A percentile compares a stretch with the other conserved stretches of the same genome.
These are phyloP conservation scores for Lampropteryx suffumata DNA, from an alignment of 2,888 invertebrate species.

Conservation along the genomic window DNA sequence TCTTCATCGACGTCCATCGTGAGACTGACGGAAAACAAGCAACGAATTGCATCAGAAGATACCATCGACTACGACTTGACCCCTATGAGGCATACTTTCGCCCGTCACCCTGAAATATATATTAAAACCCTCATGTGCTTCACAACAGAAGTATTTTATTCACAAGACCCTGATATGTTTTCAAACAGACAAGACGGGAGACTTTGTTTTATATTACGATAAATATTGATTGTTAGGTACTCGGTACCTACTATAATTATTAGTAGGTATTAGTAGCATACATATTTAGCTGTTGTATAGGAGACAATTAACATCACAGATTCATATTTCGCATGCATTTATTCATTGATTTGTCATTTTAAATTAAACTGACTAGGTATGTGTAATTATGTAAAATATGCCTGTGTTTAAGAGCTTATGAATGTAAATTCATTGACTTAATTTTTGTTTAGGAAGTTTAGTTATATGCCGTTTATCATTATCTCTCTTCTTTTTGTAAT, in stretches of 20 bases:
- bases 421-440: background rate
- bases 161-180: background rate
- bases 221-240: background rate
- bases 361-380: background rate
- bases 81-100: too few relatives aligned
- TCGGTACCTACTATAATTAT: background rate
- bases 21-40: too few relatives aligned
- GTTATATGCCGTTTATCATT: too few relatives aligned
- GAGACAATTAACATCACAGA: background rate
- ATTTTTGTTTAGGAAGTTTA: background rate
- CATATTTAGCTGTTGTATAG: background rate
- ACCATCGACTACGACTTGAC: too few relatives aligned
- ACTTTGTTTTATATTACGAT: background rate
- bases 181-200: background rate
- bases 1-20: too few relatives aligned
- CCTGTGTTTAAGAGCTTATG: background rate
- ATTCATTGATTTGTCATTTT: slow-evolving; percentile 4
- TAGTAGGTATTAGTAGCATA: slow-evolving; percentile 2
- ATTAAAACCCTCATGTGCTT: too few relatives aligned
- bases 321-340: background rate
- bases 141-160: background rate
- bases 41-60: too few relatives aligned
- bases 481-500: too few relatives aligned
- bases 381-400: slow-evolving; percentile 7
- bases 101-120: too few relatives aligned